These are phyloP conservation scores for Dunckerocampus dactyliophorus DNA, from an alignment of 2,113 vertebrate species.

Conservation along the genomic window DNA sequence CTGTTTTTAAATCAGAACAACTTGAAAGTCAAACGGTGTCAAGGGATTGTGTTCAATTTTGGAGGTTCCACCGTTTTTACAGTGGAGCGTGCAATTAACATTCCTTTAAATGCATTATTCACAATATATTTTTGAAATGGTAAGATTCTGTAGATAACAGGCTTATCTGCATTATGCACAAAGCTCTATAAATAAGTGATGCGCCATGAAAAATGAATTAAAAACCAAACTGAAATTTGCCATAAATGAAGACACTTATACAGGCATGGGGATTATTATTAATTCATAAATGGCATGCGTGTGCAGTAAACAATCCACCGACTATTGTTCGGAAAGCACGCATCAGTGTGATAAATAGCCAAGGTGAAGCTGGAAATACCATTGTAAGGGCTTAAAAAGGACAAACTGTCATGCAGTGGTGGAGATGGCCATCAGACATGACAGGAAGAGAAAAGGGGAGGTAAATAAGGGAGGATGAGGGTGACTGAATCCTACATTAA, in stretches of 20 bases:
- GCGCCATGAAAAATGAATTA: conserved; percentile 15
- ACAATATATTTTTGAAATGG: conserved; percentile 1
- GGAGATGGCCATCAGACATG: conserved; percentile 40
- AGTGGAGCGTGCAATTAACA: background rate
- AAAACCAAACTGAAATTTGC: conserved; percentile 16
- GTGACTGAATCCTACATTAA: conserved; percentile 2
- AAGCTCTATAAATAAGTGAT: conserved; percentile 33
- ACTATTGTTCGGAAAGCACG: conserved; percentile 5
- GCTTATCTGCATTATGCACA: conserved; percentile 19
- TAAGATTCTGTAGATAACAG: conserved; percentile 19
- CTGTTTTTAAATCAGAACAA: background rate
- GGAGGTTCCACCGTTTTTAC: no score
- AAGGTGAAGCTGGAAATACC: conserved; percentile 32
- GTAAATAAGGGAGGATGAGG: background rate
- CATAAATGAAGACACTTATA: background rate
- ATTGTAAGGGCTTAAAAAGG: conserved; percentile 32
- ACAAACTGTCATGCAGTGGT: conserved; percentile 34
- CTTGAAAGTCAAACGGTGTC: background rate
- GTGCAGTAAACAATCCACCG: conserved; percentile 9
- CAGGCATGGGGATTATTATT: conserved; percentile 3
- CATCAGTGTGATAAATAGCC: conserved; percentile 32
- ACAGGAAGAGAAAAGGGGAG: conserved; percentile 23
- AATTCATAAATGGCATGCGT: conserved; percentile 13
- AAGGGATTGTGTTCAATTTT: no score
- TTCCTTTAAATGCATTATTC: conserved; percentile 11